A percentile compares a stretch with the other conserved stretches of the same genome.
phyloP scores from a whole-genome alignment of 2,888 invertebrate species.

The Piscicola geometra region DNA sequence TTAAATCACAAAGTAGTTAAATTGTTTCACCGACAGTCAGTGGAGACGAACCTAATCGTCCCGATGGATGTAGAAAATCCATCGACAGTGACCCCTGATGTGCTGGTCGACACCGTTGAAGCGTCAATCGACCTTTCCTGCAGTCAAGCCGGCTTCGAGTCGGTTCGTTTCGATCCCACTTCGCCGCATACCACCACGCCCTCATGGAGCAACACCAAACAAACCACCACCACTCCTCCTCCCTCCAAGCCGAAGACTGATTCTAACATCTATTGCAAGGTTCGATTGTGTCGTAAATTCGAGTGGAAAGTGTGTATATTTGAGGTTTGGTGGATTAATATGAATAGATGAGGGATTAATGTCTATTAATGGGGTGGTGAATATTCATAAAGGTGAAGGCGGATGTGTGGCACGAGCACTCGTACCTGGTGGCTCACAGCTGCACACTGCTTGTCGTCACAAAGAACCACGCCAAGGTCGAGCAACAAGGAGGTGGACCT shows the following conservation, averaged over 20 bases:
- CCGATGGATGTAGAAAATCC: background rate
- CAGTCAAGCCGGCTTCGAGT: background rate
- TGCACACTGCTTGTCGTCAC: slow-evolving; percentile 38
- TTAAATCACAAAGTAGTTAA: too few species aligned
- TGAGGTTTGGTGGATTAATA: too few species aligned
- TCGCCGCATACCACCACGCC: too few species aligned
- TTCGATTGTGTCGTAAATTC: too few species aligned
- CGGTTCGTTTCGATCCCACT: background rate
- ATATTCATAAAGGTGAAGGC: slow-evolving; percentile 36
- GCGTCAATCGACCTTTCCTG: background rate
- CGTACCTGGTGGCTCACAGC: slow-evolving; percentile 39
- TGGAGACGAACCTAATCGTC: too few species aligned
- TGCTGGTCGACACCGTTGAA: background rate
- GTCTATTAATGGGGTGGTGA: background rate
- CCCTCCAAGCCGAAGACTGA: background rate
- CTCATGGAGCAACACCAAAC: background rate
- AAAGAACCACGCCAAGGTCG: too few species aligned
- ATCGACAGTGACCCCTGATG: background rate
- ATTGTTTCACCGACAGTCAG: too few species aligned
- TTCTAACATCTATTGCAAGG: slow-evolving; percentile 4
- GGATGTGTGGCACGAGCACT: slow-evolving; percentile 38
- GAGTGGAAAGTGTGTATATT: too few species aligned
- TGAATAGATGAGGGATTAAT: background rate
- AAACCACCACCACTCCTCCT: background rate
- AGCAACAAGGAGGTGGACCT: too few species aligned